Evolutionary conservation across 2,888 invertebrate genomes (phyloP).

Genomic region (Drosophila tanythrix): DNA sequence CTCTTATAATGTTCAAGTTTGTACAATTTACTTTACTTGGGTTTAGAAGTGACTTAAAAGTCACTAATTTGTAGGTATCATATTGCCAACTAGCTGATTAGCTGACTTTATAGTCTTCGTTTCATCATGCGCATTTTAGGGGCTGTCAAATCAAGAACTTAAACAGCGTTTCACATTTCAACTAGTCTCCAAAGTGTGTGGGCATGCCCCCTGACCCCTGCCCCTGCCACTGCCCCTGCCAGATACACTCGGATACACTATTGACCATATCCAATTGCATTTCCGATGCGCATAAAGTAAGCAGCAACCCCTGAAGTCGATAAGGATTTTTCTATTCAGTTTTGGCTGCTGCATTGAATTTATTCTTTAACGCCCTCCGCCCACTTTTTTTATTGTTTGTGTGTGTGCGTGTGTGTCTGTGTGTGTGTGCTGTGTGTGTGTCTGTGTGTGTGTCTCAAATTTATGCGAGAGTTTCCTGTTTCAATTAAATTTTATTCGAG

Average conservation of each 20-base stretch:
- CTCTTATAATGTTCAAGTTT: not conserved
- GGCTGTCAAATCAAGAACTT: slow-evolving; percentile 53
- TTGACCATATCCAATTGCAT: slow-evolving; percentile 74
- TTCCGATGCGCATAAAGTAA: slow-evolving; percentile 73
- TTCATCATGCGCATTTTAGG: slow-evolving; percentile 18
- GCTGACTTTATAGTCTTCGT: slow-evolving; percentile 4
- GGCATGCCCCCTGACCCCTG: slow-evolving; percentile 5
- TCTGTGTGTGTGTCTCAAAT: slow-evolving; percentile 45
- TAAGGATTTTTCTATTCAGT: slow-evolving; percentile 41
- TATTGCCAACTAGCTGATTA: not conserved
- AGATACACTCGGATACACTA: slow-evolving; percentile 34
- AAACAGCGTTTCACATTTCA: slow-evolving; percentile 42
- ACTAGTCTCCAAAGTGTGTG: slow-evolving; percentile 2
- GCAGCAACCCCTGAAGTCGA: slow-evolving; percentile 18
- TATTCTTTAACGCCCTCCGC: slow-evolving; percentile 23
- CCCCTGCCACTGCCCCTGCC: not conserved
- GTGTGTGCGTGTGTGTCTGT: slow-evolving; percentile 4
- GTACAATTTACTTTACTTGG: not conserved
- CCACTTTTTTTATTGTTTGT: slow-evolving; percentile 11
- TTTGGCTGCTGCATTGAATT: slow-evolving; percentile 35
- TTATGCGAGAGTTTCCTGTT: slow-evolving; percentile 80
- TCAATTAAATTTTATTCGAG: slow-evolving; percentile 79
- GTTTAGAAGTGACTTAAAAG: not conserved
- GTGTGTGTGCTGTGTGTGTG: slow-evolving; percentile 3
- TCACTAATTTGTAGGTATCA: not conserved